Conservation (phyloP, 2,888 invertebrate genomes). For the Drosophila mulleri region DNA sequence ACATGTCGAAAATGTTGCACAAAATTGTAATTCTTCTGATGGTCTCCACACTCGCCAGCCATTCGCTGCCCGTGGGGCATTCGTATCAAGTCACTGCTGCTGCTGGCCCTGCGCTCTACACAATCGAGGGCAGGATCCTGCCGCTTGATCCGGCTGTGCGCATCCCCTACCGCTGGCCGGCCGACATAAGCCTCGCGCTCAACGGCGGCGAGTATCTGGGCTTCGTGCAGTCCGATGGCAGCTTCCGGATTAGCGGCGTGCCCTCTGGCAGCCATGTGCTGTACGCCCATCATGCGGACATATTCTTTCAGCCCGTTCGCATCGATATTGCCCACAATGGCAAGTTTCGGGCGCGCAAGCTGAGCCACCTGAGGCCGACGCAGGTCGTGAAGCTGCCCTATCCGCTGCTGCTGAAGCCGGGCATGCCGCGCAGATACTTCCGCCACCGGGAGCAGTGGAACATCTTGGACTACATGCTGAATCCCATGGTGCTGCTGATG, state of each 20-base stretch:
- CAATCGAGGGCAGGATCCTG: conserved; percentile 48
- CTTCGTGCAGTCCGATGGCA: conserved; percentile 95
- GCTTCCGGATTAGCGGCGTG: conserved; percentile 94
- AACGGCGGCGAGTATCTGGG: conserved; percentile 95
- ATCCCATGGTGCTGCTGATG: conserved; percentile 99
- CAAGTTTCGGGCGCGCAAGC: conserved; percentile 96
- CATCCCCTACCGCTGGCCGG: conserved; percentile 6
- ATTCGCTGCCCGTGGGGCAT: background rate
- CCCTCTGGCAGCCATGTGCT: conserved; percentile 96
- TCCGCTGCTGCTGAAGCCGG: conserved; percentile 94
- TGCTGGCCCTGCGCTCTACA: background rate
- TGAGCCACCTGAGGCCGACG: conserved; percentile 95
- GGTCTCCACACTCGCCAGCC: background rate
- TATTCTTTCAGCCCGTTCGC: conserved; percentile 93
- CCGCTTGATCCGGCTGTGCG: background rate
- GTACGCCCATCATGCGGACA: conserved; percentile 95
- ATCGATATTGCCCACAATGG: conserved; percentile 99
- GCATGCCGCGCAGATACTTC: conserved; percentile 93
- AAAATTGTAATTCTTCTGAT: conserved; percentile 35
- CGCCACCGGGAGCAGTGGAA: conserved; percentile 96
- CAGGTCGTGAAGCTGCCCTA: conserved; percentile 95
- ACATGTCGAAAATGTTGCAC: conserved; percentile 37
- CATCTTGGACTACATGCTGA: conserved; percentile 96
- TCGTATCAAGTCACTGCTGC: background rate
- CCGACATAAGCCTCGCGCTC: conserved; percentile 88